Percentiles rank a stretch among this genome's conserved stretches.
Conservation (phyloP, 2,888 invertebrate species). For the Craniophora ligustri region DNA sequence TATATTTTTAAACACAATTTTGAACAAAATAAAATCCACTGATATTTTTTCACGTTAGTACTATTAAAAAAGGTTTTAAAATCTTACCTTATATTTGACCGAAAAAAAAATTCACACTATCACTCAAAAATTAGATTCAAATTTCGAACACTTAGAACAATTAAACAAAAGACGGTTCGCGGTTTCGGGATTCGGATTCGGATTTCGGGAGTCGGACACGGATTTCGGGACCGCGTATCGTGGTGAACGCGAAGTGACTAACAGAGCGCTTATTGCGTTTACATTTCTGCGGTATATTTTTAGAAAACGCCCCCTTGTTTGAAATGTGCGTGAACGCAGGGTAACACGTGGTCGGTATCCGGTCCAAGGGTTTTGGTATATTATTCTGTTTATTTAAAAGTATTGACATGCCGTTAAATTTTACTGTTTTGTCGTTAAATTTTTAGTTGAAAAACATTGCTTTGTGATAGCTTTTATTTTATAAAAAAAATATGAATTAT, state of each 20-base stretch:
- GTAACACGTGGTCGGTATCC: constrained; percentile 77
- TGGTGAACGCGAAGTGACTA: constrained; percentile 75
- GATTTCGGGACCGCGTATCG: constrained; percentile 57
- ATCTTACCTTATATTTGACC: constrained; percentile 7
- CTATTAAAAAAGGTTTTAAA: not conserved
- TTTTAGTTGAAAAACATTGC: not conserved
- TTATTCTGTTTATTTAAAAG: constrained; percentile 51
- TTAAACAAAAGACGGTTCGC: constrained; percentile 41
- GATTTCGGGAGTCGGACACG: constrained; percentile 28
- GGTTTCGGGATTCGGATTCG: constrained; percentile 9
- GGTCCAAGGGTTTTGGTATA: constrained; percentile 71
- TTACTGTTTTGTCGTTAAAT: constrained; percentile 5
- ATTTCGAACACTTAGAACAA: constrained; percentile 49
- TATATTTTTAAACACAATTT: constrained; percentile 1
- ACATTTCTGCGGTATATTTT: constrained; percentile 78
- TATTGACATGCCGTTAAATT: constrained; percentile 44
- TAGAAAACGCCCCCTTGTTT: constrained; percentile 86
- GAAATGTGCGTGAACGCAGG: constrained; percentile 66
- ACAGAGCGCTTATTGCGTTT: constrained; percentile 68
- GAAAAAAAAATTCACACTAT: constrained; percentile 21
- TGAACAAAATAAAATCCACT: not conserved
- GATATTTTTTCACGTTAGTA: not conserved
- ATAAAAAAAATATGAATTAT: no score
- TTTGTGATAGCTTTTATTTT: not conserved
- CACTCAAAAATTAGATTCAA: constrained; percentile 20